Conservation (phyloP, 2,797 vertebrate species). For the Acanthurus leucopareius region DNA sequence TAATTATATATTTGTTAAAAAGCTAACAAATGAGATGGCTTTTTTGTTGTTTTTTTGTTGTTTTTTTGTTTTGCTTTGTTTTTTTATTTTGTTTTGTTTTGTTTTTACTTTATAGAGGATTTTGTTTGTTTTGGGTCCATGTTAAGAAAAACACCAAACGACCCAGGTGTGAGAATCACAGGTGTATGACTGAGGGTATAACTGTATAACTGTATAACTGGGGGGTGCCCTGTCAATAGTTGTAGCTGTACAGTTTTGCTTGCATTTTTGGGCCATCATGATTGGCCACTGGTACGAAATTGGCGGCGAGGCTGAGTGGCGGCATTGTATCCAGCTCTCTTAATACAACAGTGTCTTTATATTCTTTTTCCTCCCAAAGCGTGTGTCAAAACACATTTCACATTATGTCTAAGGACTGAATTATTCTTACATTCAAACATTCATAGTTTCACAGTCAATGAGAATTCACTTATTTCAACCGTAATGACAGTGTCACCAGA, state of each 20-base stretch:
- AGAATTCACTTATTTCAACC: neutral
- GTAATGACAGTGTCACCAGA: neutral
- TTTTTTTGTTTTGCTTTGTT: no score
- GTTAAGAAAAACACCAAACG: no score
- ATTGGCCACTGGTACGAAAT: neutral
- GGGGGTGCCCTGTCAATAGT: neutral
- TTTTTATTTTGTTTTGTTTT: no score
- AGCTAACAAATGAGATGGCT: no score
- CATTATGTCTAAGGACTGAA: neutral
- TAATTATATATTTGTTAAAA: no score
- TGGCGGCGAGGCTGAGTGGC: neutral
- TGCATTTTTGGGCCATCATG: neutral
- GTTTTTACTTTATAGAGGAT: no score
- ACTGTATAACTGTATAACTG: no score
- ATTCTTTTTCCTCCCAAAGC: neutral
- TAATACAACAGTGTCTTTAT: neutral
- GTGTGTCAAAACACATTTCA: constrained; percentile 18
- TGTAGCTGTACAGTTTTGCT: no score
- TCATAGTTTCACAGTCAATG: neutral
- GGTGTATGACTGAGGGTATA: no score
- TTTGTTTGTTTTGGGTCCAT: no score
- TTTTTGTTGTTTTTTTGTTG: no score
- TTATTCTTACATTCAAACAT: neutral
- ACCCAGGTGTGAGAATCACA: no score
- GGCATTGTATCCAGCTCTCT: neutral